Conservation (phyloP, 1,140 invertebrate species). For the Elysia chlorotica region DNA sequence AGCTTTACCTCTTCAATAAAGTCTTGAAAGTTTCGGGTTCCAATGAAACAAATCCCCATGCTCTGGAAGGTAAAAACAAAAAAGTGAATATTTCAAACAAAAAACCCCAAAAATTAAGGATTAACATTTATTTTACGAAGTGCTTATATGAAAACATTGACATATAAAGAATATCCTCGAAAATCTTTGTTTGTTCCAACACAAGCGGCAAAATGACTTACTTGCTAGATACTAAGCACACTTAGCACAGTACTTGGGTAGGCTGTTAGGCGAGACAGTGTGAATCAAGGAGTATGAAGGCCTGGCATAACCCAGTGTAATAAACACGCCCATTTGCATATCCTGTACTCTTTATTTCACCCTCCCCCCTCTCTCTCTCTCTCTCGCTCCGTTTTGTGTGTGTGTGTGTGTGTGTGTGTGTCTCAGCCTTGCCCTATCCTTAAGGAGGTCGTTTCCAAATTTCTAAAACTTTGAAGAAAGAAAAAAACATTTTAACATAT, state of each 20-base stretch:
- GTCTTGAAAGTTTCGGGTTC: conserved; percentile 67
- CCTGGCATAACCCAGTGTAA: conserved; percentile 85
- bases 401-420: too few relatives aligned
- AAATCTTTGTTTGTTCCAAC: background rate
- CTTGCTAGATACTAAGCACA: background rate
- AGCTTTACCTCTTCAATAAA: conserved; percentile 69
- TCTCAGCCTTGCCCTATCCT: too few relatives aligned
- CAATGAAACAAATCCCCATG: conserved; percentile 96
- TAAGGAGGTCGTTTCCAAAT: too few relatives aligned
- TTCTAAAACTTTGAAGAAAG: conserved; percentile 72
- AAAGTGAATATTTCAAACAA: too few relatives aligned
- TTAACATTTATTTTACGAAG: background rate
- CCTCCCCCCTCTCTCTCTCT: too few relatives aligned
- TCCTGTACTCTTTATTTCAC: too few relatives aligned
- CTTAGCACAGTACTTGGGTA: background rate
- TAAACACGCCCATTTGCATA: too few relatives aligned
- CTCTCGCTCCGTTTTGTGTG: too few relatives aligned
- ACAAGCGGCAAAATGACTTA: background rate
- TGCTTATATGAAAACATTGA: background rate
- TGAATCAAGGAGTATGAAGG: conserved; percentile 68
- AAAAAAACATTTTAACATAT: background rate
- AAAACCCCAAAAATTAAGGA: background rate
- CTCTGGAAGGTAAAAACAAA: conserved; percentile 66
- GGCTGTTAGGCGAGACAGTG: conserved; percentile 63
- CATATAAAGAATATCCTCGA: background rate